Evolutionary conservation across 1,140 invertebrate genomes (phyloP), one percentile per base, ranked within the genome.

Genomic region (Drosophila saltans): DNA sequence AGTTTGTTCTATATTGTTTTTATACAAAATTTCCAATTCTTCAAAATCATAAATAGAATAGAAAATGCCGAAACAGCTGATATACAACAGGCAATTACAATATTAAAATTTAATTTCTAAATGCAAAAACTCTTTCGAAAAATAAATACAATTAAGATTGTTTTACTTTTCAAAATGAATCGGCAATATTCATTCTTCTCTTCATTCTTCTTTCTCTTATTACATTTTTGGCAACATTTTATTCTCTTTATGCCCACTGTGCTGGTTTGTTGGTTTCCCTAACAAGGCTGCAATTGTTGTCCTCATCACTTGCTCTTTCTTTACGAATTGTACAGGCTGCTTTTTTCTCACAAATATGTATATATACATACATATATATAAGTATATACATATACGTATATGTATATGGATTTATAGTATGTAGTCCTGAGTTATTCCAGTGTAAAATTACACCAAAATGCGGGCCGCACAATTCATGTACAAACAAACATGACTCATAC

Each of bases 371-470:
- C 4, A 30, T 30, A 52, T 52, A 10, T 52, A 26, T 26, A 52
- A 26, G 26, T 26, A 26, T 3, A 26, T 7, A 24, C 10, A 52
- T 52, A 10, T 26, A 24, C 2, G 1, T 52, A 48, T 30, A 48
- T 26, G 1, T 36, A 36, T 36, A 36, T 5, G n/a, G 26, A 40
- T 40, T 11, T 40, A 40, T 40, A 40, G 33, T 11, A n/a, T 26
- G 24, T 1, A 33, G 41, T 30, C 57, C 67, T 62, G 21, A 63
- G 57, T 55, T 81, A 48, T 68, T 61, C 30, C 78, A 56, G 61
- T 75, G 65, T 78, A 71, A 75, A 80, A 78, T 80, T 67, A 75
- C 71, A 80, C 55, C 66, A 24, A 66, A 66, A 85, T 81, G 73
- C 62, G 70, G 78, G 69, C 52, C 41, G 28, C 45, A 64, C 62